phyloP scores from a whole-genome alignment of 2,113 vertebrate genomes.

The Labeo rohita region DNA sequence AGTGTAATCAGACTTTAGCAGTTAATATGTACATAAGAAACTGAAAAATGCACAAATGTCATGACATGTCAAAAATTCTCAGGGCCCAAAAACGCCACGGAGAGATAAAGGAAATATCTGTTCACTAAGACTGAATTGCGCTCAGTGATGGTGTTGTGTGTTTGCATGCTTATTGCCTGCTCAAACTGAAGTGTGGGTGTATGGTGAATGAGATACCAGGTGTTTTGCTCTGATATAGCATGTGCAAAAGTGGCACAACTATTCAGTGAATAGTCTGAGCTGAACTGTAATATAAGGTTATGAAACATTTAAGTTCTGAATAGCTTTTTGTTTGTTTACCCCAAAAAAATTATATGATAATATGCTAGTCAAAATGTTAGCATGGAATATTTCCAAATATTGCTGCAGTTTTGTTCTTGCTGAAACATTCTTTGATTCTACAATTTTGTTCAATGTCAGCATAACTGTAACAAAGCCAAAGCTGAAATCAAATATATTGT shows the following conservation, averaged over 20 bases:
- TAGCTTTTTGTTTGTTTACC: no score
- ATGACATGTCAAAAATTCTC: no score
- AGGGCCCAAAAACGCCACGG: no score
- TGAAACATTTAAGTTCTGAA: neutral
- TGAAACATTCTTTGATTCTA: neutral
- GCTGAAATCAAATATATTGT: neutral
- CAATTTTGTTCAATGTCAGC: no score
- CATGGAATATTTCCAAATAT: neutral
- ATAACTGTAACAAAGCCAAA: neutral
- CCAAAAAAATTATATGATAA: neutral
- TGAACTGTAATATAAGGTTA: neutral
- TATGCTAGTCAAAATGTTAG: neutral
- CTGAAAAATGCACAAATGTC: no score
- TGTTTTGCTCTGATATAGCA: neutral
- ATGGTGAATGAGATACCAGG: neutral
- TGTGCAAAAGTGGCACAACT: neutral
- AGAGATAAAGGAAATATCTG: neutral
- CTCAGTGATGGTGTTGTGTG: neutral
- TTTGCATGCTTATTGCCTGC: neutral
- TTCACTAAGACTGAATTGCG: neutral
- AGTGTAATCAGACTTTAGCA: no score
- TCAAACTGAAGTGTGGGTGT: neutral
- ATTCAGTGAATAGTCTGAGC: neutral
- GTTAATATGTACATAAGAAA: no score
- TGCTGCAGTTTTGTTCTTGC: neutral